Percentiles rank a stretch among this genome's conserved stretches.
phyloP scores from a whole-genome alignment of 2,888 invertebrate species.

The Aphidoletes aphidimyza region DNA sequence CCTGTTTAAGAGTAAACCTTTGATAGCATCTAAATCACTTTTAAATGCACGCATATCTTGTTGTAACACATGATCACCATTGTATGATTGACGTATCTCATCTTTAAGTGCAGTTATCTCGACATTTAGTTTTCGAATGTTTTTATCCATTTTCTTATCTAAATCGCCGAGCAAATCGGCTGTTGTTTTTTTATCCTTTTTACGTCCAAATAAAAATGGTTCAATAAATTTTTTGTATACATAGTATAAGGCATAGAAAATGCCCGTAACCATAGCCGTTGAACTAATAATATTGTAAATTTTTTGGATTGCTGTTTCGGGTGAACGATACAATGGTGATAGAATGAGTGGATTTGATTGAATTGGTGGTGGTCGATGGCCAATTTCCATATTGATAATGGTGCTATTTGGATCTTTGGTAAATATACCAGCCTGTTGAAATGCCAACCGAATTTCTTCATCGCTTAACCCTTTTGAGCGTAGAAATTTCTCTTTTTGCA shows the following conservation, averaged over 20 bases:
- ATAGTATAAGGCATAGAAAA: constrained; percentile 81
- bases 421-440: constrained; percentile 72
- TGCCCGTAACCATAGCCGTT: constrained; percentile 79
- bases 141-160: constrained; percentile 73
- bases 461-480: constrained; percentile 81
- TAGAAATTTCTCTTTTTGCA: constrained; percentile 83
- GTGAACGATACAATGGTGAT: constrained; percentile 55
- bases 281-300: constrained; percentile 78
- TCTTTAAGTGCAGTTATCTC: constrained; percentile 74
- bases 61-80: constrained; percentile 68
- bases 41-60: constrained; percentile 73
- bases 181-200: constrained; percentile 71
- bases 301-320: constrained; percentile 66
- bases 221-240: constrained; percentile 81
- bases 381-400: constrained; percentile 62
- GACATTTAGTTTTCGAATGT: constrained; percentile 72
- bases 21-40: constrained; percentile 77
- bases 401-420: constrained; percentile 63
- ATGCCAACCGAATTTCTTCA: constrained; percentile 78
- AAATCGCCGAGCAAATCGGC: constrained; percentile 76
- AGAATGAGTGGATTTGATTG: constrained; percentile 50
- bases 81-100: constrained; percentile 70
- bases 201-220: constrained; percentile 76
- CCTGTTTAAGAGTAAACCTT: constrained; percentile 79
- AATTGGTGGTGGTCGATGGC: constrained; percentile 32